Percentiles rank a stretch among this genome's conserved stretches.
phyloP scores from a whole-genome alignment of 2,113 vertebrate species.

The Dipodomys spectabilis region DNA sequence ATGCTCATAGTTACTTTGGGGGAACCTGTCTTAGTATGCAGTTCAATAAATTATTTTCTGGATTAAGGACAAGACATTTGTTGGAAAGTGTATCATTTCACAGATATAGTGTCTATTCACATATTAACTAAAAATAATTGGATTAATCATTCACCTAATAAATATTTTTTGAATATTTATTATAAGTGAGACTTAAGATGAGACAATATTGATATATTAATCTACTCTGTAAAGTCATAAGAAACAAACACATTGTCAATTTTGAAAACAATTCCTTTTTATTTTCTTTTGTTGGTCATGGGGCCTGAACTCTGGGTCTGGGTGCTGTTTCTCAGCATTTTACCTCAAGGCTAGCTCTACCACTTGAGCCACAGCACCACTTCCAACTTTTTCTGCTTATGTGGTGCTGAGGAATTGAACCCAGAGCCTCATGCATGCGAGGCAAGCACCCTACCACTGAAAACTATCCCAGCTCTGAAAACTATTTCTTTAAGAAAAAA shows the following conservation, averaged over 20 bases:
- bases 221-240: not conserved
- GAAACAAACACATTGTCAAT: not conserved
- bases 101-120: not conserved
- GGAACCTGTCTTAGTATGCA: not conserved
- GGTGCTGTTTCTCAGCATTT: no score
- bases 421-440: no score
- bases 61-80: not conserved
- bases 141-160: not conserved
- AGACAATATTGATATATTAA: not conserved
- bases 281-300: no score
- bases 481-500: conserved; percentile 17
- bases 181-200: not conserved
- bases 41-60: not conserved
- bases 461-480: not conserved
- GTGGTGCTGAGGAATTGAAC: no score
- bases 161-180: not conserved
- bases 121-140: not conserved
- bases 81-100: conserved; percentile 7
- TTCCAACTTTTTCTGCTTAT: no score
- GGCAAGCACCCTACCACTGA: no score
- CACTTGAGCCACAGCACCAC: no score
- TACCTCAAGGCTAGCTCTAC: no score
- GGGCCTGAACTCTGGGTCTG: no score
- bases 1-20: not conserved
- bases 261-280: not conserved